A percentile compares a stretch with the other conserved stretches of the same genome.
These are phyloP conservation scores for Poeciliopsis turrubarensis DNA, from an alignment of 2,113 vertebrate species.

Conservation along the genomic window DNA sequence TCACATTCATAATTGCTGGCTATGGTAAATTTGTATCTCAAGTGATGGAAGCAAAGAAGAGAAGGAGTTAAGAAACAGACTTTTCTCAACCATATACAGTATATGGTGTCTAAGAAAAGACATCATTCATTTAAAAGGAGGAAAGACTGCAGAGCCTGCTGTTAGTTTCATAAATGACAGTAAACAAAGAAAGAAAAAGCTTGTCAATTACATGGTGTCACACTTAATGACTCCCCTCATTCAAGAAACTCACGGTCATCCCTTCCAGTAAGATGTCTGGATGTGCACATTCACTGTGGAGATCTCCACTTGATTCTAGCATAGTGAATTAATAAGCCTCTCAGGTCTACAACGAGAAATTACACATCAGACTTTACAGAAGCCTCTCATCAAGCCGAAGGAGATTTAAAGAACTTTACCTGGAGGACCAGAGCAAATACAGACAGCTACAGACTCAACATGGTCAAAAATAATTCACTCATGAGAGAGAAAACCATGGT, in stretches of 20 bases:
- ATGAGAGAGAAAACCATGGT: too few species aligned
- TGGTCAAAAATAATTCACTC: neutral
- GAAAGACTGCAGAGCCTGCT: neutral
- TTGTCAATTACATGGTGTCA: constrained; percentile 7
- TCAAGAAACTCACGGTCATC: neutral
- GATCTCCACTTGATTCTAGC: constrained; percentile 10
- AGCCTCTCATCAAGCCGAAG: neutral
- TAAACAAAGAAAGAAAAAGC: neutral
- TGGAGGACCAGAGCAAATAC: neutral
- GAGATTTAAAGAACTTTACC: neutral
- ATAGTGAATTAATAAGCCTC: constrained; percentile 7
- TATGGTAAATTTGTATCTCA: too few species aligned
- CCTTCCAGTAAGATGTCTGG: neutral
- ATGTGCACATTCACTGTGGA: too few species aligned
- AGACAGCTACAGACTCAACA: neutral
- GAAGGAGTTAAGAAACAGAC: too few species aligned
- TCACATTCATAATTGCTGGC: too few species aligned
- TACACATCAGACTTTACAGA: neutral
- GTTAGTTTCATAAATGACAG: constrained; percentile 1
- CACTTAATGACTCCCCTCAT: neutral
- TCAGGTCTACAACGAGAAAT: constrained; percentile 7
- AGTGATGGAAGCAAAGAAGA: too few species aligned
- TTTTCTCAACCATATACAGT: too few species aligned
- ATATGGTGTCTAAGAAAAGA: neutral
- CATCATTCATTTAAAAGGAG: too few species aligned